Percentiles rank a stretch among this genome's conserved stretches.
These are phyloP conservation scores for Drosophila rubida DNA, from an alignment of 2,888 invertebrate genomes.

Conservation along the genomic window DNA sequence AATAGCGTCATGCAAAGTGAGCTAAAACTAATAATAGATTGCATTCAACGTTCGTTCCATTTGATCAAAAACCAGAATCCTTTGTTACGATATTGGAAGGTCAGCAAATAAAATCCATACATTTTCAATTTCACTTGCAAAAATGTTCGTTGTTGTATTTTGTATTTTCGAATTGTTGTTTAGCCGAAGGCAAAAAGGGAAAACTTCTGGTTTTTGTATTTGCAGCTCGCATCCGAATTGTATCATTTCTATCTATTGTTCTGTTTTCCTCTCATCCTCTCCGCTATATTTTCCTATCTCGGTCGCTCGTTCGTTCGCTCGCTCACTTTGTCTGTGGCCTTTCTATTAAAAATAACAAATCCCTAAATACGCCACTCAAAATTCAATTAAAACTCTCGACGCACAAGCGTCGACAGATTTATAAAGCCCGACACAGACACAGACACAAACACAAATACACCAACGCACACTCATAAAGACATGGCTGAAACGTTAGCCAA, in stretches of 20 bases:
- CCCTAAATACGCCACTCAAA: constrained; percentile 78
- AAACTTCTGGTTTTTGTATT: constrained; percentile 29
- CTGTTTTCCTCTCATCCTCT: neutral
- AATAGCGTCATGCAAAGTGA: neutral
- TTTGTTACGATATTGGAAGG: constrained; percentile 13
- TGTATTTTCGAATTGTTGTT: constrained; percentile 30
- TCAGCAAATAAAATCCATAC: constrained; percentile 24
- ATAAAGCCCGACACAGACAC: constrained; percentile 44
- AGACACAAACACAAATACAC: constrained; percentile 16
- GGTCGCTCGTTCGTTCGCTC: neutral
- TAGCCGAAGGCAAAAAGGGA: constrained; percentile 6
- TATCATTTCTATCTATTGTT: constrained; percentile 46
- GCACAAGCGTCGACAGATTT: constrained; percentile 70
- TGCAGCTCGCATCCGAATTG: constrained; percentile 33
- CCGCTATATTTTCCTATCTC: neutral
- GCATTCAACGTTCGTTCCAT: constrained; percentile 2
- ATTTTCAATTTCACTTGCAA: constrained; percentile 25
- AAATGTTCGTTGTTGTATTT: constrained; percentile 9
- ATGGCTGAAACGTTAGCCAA: constrained; percentile 25
- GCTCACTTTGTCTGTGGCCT: constrained; percentile 33
- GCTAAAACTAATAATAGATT: neutral
- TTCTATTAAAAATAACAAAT: constrained; percentile 79
- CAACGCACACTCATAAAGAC: constrained; percentile 27
- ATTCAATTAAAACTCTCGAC: constrained; percentile 77
- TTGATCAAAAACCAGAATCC: neutral